A percentile compares a stretch with the other conserved stretches of the same genome.
Conservation (phyloP, 2,888 invertebrate species). For the Eurois occulta region DNA sequence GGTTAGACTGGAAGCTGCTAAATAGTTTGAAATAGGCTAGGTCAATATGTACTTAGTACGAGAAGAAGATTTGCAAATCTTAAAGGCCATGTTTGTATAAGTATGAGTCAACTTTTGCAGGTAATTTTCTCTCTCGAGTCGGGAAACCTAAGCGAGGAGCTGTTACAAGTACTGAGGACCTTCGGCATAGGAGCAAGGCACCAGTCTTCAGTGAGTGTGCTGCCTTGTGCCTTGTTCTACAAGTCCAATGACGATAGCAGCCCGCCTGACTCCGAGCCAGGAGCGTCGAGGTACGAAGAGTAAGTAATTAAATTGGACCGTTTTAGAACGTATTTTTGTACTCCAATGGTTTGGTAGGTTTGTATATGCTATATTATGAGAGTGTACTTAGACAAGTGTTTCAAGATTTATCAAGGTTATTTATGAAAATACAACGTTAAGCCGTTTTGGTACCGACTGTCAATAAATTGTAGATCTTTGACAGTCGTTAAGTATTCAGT, state of each 20-base stretch:
- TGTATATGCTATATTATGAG: too few relatives aligned
- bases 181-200: slow-evolving; percentile 91
- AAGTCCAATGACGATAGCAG: slow-evolving; percentile 69
- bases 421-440: neutral
- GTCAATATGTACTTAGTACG: neutral
- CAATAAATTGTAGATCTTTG: too few relatives aligned
- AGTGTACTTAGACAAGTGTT: too few relatives aligned
- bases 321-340: neutral
- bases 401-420: neutral
- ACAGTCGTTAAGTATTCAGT: too few relatives aligned
- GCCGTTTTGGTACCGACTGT: too few relatives aligned
- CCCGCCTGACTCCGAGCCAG: slow-evolving; percentile 34
- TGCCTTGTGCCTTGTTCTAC: slow-evolving; percentile 92
- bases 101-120: slow-evolving; percentile 68
- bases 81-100: neutral
- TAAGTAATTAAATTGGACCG: slow-evolving; percentile 29
- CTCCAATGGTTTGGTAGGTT: neutral
- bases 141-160: slow-evolving; percentile 90
- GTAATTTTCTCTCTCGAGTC: slow-evolving; percentile 91
- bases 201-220: slow-evolving; percentile 91
- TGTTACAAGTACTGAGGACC: slow-evolving; percentile 90
- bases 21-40: neutral
- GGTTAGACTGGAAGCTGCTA: neutral
- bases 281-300: slow-evolving; percentile 37
- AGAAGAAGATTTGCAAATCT: neutral